These are phyloP conservation scores for Leucozona laternaria DNA, from an alignment of 2,888 invertebrate genomes.

Conservation along the genomic window DNA sequence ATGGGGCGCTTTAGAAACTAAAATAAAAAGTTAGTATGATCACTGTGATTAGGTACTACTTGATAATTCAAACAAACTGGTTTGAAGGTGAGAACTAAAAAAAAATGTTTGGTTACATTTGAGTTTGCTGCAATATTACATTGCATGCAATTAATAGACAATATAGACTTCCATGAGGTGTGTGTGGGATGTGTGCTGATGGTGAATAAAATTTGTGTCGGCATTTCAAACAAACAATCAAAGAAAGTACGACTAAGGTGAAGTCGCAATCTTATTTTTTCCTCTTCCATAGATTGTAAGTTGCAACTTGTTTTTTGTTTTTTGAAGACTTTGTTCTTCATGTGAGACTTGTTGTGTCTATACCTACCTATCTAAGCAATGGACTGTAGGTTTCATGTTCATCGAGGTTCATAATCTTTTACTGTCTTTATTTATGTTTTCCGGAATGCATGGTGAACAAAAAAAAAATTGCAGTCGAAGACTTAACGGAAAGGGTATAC, in stretches of 20 bases:
- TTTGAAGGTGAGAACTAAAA: slow-evolving; percentile 6
- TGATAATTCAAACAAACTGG: neutral
- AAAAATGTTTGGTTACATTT: neutral
- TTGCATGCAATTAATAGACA: slow-evolving; percentile 6
- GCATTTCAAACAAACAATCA: slow-evolving; percentile 27
- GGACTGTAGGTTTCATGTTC: slow-evolving; percentile 10
- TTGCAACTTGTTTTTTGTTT: neutral
- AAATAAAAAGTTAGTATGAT: neutral
- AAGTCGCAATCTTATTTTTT: neutral
- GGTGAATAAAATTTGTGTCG: slow-evolving; percentile 4
- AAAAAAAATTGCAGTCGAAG: neutral
- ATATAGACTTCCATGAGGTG: neutral
- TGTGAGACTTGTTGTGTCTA: neutral
- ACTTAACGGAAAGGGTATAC: slow-evolving; percentile 33
- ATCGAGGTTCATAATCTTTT: neutral
- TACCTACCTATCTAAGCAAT: neutral
- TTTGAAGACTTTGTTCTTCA: neutral
- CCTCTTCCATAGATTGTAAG: neutral
- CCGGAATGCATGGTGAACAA: slow-evolving; percentile 20
- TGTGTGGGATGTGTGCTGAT: neutral
- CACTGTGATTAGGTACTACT: neutral
- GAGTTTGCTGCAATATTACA: slow-evolving; percentile 4
- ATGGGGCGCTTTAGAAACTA: neutral
- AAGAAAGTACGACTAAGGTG: slow-evolving; percentile 27
- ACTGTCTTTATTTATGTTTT: slow-evolving; percentile 28